Percentiles rank a stretch among this genome's conserved stretches.
phyloP scores from a whole-genome alignment of 2,797 vertebrate species.

The Cossypha polioptera region DNA sequence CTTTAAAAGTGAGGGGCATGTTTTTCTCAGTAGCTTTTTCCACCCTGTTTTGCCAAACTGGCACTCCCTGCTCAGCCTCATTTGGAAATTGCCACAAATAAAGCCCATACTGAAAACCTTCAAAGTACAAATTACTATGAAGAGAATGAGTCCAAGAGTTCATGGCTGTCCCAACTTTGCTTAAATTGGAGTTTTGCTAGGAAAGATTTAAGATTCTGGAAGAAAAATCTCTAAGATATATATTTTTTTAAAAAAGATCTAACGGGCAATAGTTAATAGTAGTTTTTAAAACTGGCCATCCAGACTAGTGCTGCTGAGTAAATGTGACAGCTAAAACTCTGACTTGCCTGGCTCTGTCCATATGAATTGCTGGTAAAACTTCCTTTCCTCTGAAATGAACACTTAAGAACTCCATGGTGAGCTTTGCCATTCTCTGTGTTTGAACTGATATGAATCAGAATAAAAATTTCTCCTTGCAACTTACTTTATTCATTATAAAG shows the following conservation, averaged over 20 bases:
- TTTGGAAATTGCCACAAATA: neutral
- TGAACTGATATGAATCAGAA: neutral
- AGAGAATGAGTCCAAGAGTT: neutral
- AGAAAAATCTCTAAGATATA: neutral
- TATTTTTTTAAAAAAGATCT: neutral
- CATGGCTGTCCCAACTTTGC: neutral
- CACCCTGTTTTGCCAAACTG: neutral
- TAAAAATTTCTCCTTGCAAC: neutral
- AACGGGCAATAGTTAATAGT: neutral
- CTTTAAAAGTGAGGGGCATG: neutral
- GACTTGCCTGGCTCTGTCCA: neutral
- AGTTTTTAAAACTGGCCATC: neutral
- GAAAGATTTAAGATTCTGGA: neutral
- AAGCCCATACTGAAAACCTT: neutral
- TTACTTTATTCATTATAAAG: neutral
- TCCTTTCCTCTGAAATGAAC: neutral
- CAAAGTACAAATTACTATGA: neutral
- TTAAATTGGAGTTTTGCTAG: neutral
- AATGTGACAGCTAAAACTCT: slow-evolving; percentile 12
- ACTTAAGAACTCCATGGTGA: neutral
- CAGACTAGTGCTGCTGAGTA: neutral
- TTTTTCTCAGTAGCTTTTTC: neutral
- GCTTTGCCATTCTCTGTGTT: neutral
- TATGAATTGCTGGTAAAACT: neutral
- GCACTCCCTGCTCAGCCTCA: neutral